phyloP scores from a whole-genome alignment of 1,140 invertebrate genomes.

The Delia radicum region DNA sequence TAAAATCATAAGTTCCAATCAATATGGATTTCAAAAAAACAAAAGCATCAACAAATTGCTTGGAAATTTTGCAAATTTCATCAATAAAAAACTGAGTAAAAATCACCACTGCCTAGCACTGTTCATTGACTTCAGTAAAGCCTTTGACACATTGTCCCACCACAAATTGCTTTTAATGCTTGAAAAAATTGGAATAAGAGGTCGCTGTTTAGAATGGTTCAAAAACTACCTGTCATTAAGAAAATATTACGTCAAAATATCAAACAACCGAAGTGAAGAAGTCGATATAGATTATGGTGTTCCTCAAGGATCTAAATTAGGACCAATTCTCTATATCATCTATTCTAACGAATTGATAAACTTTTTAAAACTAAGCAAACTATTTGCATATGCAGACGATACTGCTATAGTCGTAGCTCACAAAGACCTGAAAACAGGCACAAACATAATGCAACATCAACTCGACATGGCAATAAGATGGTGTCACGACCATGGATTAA shows the following conservation, averaged over 20 bases:
- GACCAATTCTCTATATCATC: not conserved
- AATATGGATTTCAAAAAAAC: not conserved
- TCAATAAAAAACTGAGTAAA: not conserved
- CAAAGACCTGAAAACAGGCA: not conserved
- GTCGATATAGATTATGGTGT: not conserved
- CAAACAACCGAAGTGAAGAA: not conserved
- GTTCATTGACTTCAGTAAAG: not conserved
- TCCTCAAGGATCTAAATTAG: not conserved
- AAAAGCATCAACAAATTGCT: not conserved
- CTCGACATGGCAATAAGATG: not conserved
- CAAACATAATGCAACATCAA: not conserved
- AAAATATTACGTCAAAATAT: not conserved
- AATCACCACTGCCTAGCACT: not conserved
- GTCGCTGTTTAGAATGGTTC: not conserved
- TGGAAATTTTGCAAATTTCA: not conserved
- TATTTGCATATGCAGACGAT: not conserved
- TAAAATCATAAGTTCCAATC: not conserved
- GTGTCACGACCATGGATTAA: not conserved
- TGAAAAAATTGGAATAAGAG: slow-evolving; percentile 3
- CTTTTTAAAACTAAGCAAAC: not conserved
- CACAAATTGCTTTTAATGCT: not conserved
- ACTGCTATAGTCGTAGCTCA: not conserved
- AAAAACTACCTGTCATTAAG: not conserved
- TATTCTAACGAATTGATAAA: not conserved
- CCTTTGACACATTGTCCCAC: not conserved